Percentiles rank a stretch among this genome's conserved stretches.
These are phyloP conservation scores for Tetramorium parvispinum DNA, from an alignment of 1,140 invertebrate genomes.

Conservation along the genomic window DNA sequence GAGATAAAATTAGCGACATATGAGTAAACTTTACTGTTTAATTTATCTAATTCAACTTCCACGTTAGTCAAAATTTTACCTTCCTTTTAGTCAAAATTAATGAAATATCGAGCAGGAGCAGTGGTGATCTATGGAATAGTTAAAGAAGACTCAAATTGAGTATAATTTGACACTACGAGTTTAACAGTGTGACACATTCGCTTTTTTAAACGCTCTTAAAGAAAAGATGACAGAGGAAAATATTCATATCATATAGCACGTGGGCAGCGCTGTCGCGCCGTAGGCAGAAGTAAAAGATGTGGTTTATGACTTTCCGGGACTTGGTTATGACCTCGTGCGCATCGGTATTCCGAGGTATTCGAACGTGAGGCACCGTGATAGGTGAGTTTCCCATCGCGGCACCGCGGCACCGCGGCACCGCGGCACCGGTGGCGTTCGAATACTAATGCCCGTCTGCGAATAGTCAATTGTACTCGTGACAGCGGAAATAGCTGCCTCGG, in stretches of 20 bases:
- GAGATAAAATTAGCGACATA: no score
- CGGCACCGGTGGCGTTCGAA: constrained; percentile 63
- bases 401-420: constrained; percentile 47
- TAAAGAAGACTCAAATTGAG: no score
- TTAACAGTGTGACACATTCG: no score
- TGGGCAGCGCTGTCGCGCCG: background rate
- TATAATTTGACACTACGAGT: no score
- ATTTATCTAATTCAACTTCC: no score
- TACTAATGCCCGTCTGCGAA: constrained; percentile 67
- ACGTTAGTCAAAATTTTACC: no score
- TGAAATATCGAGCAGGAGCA: no score
- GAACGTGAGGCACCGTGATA: constrained; percentile 58
- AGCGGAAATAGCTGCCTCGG: constrained; percentile 62
- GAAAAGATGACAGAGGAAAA: constrained; percentile 47
- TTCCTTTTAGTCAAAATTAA: no score
- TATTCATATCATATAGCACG: constrained; percentile 43
- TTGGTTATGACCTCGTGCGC: constrained; percentile 55
- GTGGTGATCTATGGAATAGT: no score
- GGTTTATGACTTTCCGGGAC: constrained; percentile 59
- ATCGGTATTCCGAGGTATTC: constrained; percentile 67
- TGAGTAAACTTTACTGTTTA: no score
- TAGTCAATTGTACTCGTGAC: constrained; percentile 69
- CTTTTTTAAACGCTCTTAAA: background rate
- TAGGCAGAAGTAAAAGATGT: background rate
- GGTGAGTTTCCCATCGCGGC: constrained; percentile 68